Evolutionary conservation across 2,113 vertebrate species (phyloP).

Genomic region (Thinocorus orbignyianus): DNA sequence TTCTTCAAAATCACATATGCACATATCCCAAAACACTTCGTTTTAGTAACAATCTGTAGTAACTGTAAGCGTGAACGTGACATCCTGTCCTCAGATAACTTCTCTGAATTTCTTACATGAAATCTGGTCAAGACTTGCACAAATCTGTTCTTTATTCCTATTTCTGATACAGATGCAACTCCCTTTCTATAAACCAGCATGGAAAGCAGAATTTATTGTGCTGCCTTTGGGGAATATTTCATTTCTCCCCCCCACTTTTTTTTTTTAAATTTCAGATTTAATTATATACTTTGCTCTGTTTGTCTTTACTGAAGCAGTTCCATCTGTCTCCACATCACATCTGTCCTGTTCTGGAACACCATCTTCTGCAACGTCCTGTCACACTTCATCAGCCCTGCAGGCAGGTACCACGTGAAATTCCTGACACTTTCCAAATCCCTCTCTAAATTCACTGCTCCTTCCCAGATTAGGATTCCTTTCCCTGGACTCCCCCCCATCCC

Average conservation of each 20-base stretch:
- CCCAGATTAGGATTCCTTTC: neutral
- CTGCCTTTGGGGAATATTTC: neutral
- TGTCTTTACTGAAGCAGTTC: neutral
- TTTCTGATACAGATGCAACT: neutral
- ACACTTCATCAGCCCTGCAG: neutral
- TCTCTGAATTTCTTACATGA: neutral
- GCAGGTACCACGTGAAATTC: accelerated
- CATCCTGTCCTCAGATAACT: neutral
- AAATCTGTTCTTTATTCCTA: neutral
- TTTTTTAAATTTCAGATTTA: neutral
- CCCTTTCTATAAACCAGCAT: neutral
- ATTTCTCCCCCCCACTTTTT: neutral
- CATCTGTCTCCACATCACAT: neutral
- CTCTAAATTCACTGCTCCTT: neutral
- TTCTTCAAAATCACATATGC: neutral
- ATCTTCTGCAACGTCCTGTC: neutral
- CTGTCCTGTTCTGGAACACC: neutral
- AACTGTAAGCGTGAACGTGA: neutral
- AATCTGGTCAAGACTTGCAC: neutral
- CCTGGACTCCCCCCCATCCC: neutral
- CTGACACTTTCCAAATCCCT: neutral
- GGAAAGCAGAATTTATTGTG: neutral
- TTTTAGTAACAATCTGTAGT: neutral
- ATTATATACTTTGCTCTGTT: neutral
- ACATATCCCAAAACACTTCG: neutral